These are phyloP conservation scores for Protodeltote pygarga DNA, from an alignment of 2,888 invertebrate genomes.

Conservation along the genomic window DNA sequence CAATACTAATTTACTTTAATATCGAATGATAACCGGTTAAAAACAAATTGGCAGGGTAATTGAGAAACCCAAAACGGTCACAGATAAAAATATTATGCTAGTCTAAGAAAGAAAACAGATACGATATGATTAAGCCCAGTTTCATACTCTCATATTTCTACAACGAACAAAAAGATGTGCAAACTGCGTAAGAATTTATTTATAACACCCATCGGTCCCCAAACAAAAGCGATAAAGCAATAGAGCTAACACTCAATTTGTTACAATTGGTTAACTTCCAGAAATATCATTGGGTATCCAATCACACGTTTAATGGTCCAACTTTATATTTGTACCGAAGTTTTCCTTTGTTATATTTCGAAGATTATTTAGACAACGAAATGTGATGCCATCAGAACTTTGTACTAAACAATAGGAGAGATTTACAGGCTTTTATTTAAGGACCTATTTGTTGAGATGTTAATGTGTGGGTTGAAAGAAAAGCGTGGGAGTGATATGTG, in stretches of 20 bases:
- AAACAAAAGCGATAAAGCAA: conserved; percentile 30
- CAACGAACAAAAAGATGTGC: conserved; percentile 18
- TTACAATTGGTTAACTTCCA: conserved; percentile 50
- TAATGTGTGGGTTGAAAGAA: conserved; percentile 2
- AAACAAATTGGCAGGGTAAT: too few relatives aligned
- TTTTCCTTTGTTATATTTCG: conserved; percentile 45
- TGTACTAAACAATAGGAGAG: conserved; percentile 36
- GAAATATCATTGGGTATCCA: conserved; percentile 51
- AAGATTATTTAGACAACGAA: conserved; percentile 45
- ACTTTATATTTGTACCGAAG: conserved; percentile 46
- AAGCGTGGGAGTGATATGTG: neutral
- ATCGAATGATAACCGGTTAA: too few relatives aligned
- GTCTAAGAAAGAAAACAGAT: neutral
- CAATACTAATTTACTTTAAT: too few relatives aligned
- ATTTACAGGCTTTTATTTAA: conserved; percentile 32
- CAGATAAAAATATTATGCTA: neutral
- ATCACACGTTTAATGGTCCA: conserved; percentile 48
- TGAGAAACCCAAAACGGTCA: too few relatives aligned
- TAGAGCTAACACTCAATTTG: conserved; percentile 47
- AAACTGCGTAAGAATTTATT: conserved; percentile 21
- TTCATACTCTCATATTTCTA: conserved; percentile 6
- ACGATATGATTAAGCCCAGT: conserved; percentile 18
- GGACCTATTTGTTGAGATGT: conserved; percentile 7
- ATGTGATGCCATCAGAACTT: conserved; percentile 42
- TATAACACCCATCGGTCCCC: conserved; percentile 12